These are phyloP conservation scores for Melopsittacus undulatus DNA, from an alignment of 2,797 vertebrate species.

Conservation along the genomic window DNA sequence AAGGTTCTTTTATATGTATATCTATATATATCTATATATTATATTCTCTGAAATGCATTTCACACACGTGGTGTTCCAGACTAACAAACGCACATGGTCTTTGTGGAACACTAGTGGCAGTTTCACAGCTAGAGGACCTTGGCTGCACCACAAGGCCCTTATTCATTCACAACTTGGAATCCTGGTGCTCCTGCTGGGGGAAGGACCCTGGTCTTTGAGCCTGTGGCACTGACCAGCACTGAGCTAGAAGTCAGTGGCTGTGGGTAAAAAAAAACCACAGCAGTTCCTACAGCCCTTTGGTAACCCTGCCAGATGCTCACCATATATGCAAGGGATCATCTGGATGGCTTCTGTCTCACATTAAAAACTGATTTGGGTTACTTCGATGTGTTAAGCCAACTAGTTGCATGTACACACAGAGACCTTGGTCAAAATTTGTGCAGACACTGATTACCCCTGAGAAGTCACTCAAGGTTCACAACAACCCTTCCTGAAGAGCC, in stretches of 20 bases:
- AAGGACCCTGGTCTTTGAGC: not conserved
- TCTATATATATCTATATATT: not conserved
- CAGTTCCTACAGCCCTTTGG: not conserved
- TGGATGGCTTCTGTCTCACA: not conserved
- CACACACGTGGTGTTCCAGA: not conserved
- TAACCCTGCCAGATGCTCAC: not conserved
- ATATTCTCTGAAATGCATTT: not conserved
- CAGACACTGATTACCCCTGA: not conserved
- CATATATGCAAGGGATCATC: not conserved
- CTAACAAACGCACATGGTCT: not conserved
- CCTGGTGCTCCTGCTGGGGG: not conserved
- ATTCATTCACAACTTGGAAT: not conserved
- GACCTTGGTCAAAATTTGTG: not conserved
- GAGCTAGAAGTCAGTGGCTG: not conserved
- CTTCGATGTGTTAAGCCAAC: not conserved
- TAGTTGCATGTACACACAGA: not conserved
- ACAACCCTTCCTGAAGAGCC: not conserved
- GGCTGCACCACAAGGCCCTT: not conserved
- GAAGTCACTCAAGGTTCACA: not conserved
- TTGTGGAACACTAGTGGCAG: not conserved
- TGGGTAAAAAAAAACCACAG: not conserved
- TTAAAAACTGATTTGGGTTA: not conserved
- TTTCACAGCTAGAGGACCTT: not conserved
- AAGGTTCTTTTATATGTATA: not conserved
- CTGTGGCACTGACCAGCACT: not conserved